Evolutionary conservation across 2,797 vertebrate genomes (phyloP), one percentile per base, ranked within the genome.

Genomic region (Xenops minutus): DNA sequence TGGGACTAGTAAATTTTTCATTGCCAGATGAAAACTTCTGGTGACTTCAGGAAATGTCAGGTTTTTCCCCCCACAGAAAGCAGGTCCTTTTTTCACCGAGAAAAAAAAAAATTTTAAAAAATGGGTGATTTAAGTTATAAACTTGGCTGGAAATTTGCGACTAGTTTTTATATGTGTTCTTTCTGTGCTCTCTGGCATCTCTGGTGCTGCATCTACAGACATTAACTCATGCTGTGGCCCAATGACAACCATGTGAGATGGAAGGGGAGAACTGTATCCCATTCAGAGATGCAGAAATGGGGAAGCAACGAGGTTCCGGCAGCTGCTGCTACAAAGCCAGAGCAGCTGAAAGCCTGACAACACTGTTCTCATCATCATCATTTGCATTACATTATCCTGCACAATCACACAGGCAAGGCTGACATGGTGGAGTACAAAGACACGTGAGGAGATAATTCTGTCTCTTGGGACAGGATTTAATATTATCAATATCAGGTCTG

Each of bases 31-130:
- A 95, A 92, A 95, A 95, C 37, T 77, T 91, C 5, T 5, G 12
- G 23, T 58, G 64, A 89, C 83, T 93, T 80, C 69, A 93, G 89
- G 55, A 93, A 95, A 91, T 84, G 37, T 79, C 51, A 30, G 4
- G 39, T 8, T 75, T 66, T 55, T 19, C 1, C 22, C 29, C 46
- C 30, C 18, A 11, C 4, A 16, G 36, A 95, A 95, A 88, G 26
- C 23, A 73, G 43, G 5, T 3, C 14, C n/a, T 73, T 55, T 36
- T 73, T 62, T 48, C 20, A n/a, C 12, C n/a, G 12, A 46, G 3
- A 21, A 36, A 27, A 54, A 62, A n/a, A 43, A 20, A 23, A 19
- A 1, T 13, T 15, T 10, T 37, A 34, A 10, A 29, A 39, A 26
- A 7, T 10, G 11, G 8, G 36, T 51, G 22, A 37, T 80, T 73